Percentiles rank a stretch among this genome's conserved stretches.
phyloP scores from a whole-genome alignment of 2,797 vertebrate genomes.

The Manis crassicaudata region DNA sequence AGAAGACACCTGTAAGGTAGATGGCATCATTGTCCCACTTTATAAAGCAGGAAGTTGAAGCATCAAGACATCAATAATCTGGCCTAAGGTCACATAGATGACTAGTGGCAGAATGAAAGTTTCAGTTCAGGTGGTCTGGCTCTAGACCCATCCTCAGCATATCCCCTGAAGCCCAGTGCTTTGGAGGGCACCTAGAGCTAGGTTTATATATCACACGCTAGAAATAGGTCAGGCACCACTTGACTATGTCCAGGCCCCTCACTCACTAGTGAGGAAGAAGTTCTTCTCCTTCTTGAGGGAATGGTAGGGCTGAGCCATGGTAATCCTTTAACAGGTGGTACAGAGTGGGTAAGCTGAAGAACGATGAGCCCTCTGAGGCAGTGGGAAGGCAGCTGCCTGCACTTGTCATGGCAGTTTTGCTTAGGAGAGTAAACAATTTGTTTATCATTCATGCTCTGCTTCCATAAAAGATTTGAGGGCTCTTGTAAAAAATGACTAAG shows the following conservation, averaged over 20 bases:
- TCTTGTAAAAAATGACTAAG: background rate
- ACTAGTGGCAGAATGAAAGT: background rate
- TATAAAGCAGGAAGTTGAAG: background rate
- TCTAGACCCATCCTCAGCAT: background rate
- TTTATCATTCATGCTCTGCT: constrained; percentile 2
- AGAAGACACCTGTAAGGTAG: background rate
- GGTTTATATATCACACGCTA: background rate
- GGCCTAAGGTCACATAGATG: background rate
- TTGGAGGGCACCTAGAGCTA: background rate
- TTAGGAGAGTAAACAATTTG: background rate
- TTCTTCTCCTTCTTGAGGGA: background rate
- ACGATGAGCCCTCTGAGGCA: background rate
- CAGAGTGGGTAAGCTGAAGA: background rate
- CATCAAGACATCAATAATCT: background rate
- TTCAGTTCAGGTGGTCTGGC: background rate
- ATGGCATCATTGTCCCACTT: background rate
- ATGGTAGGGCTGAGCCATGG: background rate
- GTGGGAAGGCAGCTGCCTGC: background rate
- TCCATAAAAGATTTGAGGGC: background rate
- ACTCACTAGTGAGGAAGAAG: background rate
- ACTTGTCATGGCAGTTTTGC: background rate
- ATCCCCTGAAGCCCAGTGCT: background rate
- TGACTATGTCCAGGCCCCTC: background rate
- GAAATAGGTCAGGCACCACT: background rate
- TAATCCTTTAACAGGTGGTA: background rate